phyloP scores from a whole-genome alignment of 64 coral and sea anemone species.

The Stylophora pistillata region DNA sequence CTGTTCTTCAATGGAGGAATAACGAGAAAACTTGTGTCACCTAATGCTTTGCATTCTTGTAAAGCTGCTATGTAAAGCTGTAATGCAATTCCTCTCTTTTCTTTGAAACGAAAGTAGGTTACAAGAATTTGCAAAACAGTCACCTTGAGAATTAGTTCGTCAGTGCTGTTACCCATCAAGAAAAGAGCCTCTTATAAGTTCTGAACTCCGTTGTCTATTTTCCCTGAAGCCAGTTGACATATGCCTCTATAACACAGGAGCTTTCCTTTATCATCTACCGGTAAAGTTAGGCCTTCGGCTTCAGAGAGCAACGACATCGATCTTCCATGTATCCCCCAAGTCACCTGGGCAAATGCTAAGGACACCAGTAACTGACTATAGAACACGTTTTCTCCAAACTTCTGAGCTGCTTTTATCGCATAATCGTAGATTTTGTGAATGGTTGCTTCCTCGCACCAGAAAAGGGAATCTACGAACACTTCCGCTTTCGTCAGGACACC shows the following conservation, averaged over 20 bases:
- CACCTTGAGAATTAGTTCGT: background rate
- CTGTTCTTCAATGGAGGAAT: background rate
- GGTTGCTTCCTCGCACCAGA: background rate
- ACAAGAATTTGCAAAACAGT: background rate
- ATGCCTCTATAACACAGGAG: background rate
- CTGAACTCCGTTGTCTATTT: background rate
- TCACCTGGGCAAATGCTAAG: background rate
- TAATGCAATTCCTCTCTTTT: background rate
- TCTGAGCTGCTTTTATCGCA: background rate
- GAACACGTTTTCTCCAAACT: background rate
- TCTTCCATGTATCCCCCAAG: background rate
- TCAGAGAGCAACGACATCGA: background rate
- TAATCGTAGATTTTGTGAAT: slow-evolving; percentile 2
- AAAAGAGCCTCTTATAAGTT: background rate
- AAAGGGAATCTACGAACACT: slow-evolving; percentile 4
- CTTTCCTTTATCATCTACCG: background rate
- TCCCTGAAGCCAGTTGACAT: background rate
- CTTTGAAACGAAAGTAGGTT: background rate
- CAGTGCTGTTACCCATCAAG: background rate
- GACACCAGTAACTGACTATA: background rate
- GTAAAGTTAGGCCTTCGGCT: background rate
- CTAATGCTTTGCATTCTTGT: background rate
- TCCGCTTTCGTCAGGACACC: slow-evolving; percentile 13
- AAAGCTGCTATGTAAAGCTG: background rate
- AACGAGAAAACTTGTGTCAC: background rate